Conservation (phyloP, 2,797 vertebrate genomes). For the Erethizon dorsatum region DNA sequence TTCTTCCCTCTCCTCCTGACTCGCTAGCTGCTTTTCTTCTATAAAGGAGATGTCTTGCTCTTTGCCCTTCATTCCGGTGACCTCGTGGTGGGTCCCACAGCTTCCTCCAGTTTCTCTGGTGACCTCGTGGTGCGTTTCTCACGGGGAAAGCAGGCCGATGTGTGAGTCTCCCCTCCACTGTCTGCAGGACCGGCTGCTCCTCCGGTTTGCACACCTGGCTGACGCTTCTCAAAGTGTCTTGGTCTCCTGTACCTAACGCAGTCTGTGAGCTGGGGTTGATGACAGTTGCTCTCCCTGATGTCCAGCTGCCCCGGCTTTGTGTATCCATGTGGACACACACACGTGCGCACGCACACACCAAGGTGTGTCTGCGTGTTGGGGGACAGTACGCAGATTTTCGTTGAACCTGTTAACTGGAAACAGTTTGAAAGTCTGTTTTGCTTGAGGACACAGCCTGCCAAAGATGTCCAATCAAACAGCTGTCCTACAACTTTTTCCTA, state of each 20-base stretch:
- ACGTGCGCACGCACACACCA: accelerated
- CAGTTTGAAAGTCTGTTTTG: too few relatives aligned
- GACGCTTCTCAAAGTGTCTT: accelerated
- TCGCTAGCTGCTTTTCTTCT: neutral
- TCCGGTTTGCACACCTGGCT: too few relatives aligned
- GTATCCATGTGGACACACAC: accelerated
- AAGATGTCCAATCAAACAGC: neutral
- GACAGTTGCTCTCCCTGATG: neutral
- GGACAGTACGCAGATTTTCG: accelerated
- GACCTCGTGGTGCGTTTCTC: neutral
- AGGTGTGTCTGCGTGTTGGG: accelerated
- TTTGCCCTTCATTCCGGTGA: too few relatives aligned
- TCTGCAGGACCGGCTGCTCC: too few relatives aligned
- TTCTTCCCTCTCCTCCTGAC: neutral
- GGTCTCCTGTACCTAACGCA: too few relatives aligned
- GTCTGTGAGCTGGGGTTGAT: too few relatives aligned
- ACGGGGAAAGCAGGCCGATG: neutral
- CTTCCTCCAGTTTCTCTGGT: too few relatives aligned
- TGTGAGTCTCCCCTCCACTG: too few relatives aligned
- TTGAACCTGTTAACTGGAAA: neutral
- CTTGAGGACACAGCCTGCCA: too few relatives aligned
- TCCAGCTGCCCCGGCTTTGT: accelerated
- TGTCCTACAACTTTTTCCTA: too few relatives aligned
- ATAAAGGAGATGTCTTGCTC: neutral
- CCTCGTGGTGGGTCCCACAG: too few relatives aligned